phyloP scores from a whole-genome alignment of 2,797 vertebrate genomes.

The Leptatherina wallacei region DNA sequence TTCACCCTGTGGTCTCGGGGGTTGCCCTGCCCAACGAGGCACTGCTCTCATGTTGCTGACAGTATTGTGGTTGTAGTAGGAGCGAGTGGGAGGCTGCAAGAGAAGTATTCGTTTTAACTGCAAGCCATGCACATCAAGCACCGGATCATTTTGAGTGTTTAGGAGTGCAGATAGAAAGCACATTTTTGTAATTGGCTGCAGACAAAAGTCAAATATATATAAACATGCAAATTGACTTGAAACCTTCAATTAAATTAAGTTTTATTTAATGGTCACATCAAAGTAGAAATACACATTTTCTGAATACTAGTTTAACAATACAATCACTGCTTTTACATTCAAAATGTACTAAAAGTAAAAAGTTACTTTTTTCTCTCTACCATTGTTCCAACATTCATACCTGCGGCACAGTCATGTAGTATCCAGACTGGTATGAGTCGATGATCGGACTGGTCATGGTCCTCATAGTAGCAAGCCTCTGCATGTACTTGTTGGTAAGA shows the following conservation, averaged over 20 bases:
- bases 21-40: constrained; percentile 89
- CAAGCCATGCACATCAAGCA: background rate
- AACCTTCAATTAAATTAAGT: background rate
- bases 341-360: background rate
- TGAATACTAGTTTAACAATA: background rate
- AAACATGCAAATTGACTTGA: background rate
- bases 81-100: constrained; percentile 69
- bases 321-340: background rate
- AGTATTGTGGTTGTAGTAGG: constrained; percentile 84
- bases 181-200: background rate
- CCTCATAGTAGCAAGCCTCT: constrained; percentile 89
- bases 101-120: background rate
- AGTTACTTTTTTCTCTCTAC: background rate
- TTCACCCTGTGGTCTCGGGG: constrained; percentile 87
- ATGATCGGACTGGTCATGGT: constrained; percentile 86
- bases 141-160: background rate
- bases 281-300: background rate
- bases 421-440: constrained; percentile 89
- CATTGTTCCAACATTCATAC: constrained; percentile 67
- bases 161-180: background rate
- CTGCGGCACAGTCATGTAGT: constrained; percentile 91
- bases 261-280: background rate
- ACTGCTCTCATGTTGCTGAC: constrained; percentile 84
- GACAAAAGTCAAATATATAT: background rate
- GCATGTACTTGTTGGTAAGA: constrained; percentile 96